These are phyloP conservation scores for Erebia ligea DNA, from an alignment of 2,888 invertebrate species.

Conservation along the genomic window DNA sequence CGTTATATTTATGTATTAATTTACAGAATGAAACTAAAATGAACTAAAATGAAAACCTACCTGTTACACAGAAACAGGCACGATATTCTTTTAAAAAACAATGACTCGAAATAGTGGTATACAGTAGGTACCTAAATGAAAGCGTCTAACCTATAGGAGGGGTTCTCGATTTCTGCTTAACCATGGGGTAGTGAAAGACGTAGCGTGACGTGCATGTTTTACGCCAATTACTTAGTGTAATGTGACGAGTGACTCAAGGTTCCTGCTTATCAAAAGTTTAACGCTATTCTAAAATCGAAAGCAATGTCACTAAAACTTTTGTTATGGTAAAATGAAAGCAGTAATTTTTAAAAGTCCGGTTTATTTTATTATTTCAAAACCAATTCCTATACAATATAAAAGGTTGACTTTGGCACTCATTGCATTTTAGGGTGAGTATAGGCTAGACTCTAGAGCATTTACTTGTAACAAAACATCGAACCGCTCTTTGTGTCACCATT, in stretches of 20 bases:
- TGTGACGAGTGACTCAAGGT: conserved; percentile 33
- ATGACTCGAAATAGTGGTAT: no score
- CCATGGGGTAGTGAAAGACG: conserved; percentile 19
- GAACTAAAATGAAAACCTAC: no score
- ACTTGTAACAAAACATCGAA: no score
- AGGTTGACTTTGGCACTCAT: neutral
- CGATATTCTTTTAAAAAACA: neutral
- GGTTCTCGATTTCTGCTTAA: conserved; percentile 6
- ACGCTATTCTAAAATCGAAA: conserved; percentile 8
- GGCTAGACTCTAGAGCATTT: no score
- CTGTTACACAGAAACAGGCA: neutral
- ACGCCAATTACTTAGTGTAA: conserved; percentile 30
- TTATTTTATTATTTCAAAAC: neutral
- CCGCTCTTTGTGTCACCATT: no score
- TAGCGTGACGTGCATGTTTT: conserved; percentile 20
- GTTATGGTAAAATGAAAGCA: neutral
- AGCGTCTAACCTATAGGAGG: neutral
- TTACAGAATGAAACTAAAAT: no score
- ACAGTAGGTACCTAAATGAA: neutral
- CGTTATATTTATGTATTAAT: no score
- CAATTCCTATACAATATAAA: neutral
- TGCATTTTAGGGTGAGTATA: no score
- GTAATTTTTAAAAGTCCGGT: neutral
- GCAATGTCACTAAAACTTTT: neutral
- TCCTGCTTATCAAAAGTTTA: conserved; percentile 18